These are phyloP conservation scores for Trypoxylon attenuatum DNA, from an alignment of 2,888 invertebrate genomes.

Conservation along the genomic window DNA sequence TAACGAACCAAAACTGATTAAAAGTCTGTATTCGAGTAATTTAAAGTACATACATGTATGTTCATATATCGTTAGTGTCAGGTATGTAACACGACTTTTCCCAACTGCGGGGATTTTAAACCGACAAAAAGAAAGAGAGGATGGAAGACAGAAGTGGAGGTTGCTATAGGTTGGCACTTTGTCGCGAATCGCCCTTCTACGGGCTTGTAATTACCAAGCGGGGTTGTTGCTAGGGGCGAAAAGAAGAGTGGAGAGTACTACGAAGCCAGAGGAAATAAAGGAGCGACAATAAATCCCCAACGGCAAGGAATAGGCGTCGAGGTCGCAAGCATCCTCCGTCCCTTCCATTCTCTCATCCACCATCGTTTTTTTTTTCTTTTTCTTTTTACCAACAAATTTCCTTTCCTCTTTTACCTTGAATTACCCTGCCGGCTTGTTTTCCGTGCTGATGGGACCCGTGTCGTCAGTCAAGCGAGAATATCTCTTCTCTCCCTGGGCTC, in stretches of 20 bases:
- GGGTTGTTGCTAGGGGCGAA: constrained; percentile 41
- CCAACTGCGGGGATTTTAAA: constrained; percentile 2
- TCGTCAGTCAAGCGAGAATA: too few relatives aligned
- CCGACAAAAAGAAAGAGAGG: constrained; percentile 1
- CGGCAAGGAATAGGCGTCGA: constrained; percentile 42
- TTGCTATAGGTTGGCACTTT: background rate
- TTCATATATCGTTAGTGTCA: constrained; percentile 26
- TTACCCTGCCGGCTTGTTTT: background rate
- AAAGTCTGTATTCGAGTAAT: too few relatives aligned
- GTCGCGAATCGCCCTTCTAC: constrained; percentile 22
- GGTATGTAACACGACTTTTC: background rate
- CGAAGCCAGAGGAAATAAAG: constrained; percentile 26
- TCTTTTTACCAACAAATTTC: constrained; percentile 19
- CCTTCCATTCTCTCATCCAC: background rate
- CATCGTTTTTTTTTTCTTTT: background rate
- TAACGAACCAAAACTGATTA: too few relatives aligned
- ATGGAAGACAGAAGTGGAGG: background rate
- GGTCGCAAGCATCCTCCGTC: constrained; percentile 17
- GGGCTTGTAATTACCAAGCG: constrained; percentile 41
- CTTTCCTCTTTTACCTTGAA: constrained; percentile 1
- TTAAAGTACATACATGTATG: too few relatives aligned
- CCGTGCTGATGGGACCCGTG: too few relatives aligned
- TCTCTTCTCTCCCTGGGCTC: background rate
- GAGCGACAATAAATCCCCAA: constrained; percentile 38
- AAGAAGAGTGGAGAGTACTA: constrained; percentile 14